These are phyloP conservation scores for Amazona ochrocephala DNA, from an alignment of 2,797 vertebrate genomes.

Conservation along the genomic window DNA sequence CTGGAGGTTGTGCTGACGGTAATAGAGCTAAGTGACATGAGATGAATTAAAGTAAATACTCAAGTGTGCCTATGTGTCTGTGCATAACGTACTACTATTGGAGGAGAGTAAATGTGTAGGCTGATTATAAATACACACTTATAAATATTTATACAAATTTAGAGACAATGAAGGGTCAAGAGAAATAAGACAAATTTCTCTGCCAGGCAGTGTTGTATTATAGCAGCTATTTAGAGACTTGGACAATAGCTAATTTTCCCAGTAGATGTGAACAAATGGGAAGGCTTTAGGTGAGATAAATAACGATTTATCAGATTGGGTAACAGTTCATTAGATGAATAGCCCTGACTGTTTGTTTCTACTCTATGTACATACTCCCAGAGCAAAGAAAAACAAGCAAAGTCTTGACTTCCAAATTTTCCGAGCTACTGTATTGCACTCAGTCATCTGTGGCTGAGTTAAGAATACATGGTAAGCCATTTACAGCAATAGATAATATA, in stretches of 20 bases:
- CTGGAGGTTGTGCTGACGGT: not conserved
- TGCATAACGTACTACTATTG: not conserved
- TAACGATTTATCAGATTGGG: not conserved
- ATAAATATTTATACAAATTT: not conserved
- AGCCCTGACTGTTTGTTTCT: not conserved
- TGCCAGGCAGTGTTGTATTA: not conserved
- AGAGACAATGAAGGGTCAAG: not conserved
- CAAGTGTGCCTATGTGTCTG: not conserved
- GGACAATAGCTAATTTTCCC: not conserved
- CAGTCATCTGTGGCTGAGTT: not conserved
- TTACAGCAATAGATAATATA: not conserved
- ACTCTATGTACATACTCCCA: not conserved
- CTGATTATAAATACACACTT: not conserved
- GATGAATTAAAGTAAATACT: not conserved
- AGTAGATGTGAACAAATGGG: not conserved
- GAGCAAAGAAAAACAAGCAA: not conserved
- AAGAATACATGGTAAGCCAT: not conserved
- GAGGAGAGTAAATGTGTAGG: not conserved
- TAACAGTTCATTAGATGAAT: not conserved
- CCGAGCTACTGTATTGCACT: not conserved
- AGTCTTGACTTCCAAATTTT: not conserved
- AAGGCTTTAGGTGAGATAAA: conserved; percentile 12
- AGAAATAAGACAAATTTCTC: not conserved
- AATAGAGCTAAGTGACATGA: not conserved
- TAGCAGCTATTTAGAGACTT: not conserved